phyloP scores from a whole-genome alignment of 2,888 invertebrate genomes.

The Lepas anatifera region DNA sequence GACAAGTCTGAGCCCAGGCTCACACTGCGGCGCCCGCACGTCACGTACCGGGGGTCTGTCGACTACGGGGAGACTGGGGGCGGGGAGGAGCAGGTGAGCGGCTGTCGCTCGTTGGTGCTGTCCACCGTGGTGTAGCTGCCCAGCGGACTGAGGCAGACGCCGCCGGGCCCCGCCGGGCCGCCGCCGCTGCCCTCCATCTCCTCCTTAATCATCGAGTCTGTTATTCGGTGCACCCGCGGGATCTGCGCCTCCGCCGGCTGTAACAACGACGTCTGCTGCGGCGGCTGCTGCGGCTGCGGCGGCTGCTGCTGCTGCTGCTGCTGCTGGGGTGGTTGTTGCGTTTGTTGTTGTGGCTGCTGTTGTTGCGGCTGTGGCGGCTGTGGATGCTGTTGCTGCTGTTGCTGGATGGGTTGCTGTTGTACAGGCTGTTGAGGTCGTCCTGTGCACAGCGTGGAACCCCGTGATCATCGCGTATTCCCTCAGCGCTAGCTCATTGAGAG shows the following conservation, averaged over 20 bases:
- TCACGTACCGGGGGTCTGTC: constrained; percentile 4
- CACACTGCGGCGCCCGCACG: too few relatives aligned
- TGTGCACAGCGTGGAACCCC: too few relatives aligned
- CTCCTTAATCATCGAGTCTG: constrained; percentile 6
- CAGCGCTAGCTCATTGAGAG: too few relatives aligned
- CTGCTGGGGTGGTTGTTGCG: neutral
- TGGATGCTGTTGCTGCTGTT: neutral
- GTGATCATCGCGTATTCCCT: too few relatives aligned
- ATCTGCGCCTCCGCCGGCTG: neutral
- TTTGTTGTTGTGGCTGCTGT: neutral
- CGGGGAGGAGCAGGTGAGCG: neutral
- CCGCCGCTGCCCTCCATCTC: constrained; percentile 11
- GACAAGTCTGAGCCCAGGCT: too few relatives aligned
- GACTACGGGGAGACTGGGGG: neutral
- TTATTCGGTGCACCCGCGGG: neutral
- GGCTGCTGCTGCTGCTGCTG: neutral
- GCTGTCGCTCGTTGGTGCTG: neutral
- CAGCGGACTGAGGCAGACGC: neutral
- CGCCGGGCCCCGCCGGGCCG: neutral
- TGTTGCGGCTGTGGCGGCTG: neutral
- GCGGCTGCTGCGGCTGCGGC: neutral
- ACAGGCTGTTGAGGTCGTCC: neutral
- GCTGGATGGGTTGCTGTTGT: neutral
- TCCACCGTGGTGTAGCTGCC: neutral
- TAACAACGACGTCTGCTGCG: neutral